Percentiles rank a stretch among this genome's conserved stretches.
Conservation (phyloP, 92 coral and sea anemone species). For the Phenganax subtilis region DNA sequence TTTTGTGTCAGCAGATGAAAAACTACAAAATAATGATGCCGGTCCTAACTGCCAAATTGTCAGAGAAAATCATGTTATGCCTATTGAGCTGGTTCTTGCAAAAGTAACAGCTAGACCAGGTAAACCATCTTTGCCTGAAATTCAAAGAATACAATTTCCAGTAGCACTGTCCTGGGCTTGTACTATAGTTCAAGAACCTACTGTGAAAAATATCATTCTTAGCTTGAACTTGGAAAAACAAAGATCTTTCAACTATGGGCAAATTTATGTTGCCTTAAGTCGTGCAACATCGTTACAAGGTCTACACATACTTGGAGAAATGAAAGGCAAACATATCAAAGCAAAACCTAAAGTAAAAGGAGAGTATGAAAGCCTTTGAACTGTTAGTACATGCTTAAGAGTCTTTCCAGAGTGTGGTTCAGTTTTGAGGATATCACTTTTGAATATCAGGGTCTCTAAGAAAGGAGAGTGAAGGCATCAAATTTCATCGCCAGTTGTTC, state of each 20-base stretch:
- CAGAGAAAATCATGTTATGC: slow-evolving; percentile 1
- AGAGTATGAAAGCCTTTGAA: too few species aligned
- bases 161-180: neutral
- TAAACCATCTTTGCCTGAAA: neutral
- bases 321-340: neutral
- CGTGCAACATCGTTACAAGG: neutral
- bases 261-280: neutral
- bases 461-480: neutral
- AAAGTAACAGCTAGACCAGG: neutral
- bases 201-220: neutral
- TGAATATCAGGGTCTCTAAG: neutral
- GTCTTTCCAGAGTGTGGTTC: too few species aligned
- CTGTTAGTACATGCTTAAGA: too few species aligned
- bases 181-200: neutral
- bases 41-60: neutral
- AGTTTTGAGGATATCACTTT: neutral
- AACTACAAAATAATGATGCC: too few species aligned
- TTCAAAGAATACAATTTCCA: too few species aligned
- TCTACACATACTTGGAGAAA: neutral
- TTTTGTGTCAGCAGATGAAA: too few species aligned
- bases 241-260: neutral
- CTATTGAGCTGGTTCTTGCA: neutral
- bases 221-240: neutral
- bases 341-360: too few species aligned
- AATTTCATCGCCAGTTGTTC: neutral